These are phyloP conservation scores for Melanotaenia trifasciata DNA, from an alignment of 2,797 vertebrate genomes.

Conservation along the genomic window DNA sequence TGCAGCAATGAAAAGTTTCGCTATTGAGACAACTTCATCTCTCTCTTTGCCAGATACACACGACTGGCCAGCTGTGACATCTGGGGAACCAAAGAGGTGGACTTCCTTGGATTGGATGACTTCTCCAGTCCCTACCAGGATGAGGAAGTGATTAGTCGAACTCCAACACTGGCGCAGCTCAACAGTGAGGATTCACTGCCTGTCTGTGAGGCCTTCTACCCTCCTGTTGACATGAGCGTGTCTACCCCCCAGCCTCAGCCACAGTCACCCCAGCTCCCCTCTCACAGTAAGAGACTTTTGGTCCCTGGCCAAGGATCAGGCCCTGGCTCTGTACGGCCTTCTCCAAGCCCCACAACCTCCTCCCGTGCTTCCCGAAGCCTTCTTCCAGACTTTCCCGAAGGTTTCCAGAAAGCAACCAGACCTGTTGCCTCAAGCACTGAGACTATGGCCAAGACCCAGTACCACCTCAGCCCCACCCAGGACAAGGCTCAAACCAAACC, in stretches of 20 bases:
- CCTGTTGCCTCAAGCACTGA: constrained; percentile 91
- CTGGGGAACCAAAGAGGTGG: constrained; percentile 99
- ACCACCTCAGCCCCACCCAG: constrained; percentile 66
- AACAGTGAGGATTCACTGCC: constrained; percentile 98
- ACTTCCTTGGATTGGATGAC: constrained; percentile 96
- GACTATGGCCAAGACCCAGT: constrained; percentile 89
- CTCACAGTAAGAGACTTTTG: constrained; percentile 66
- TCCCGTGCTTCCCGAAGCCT: constrained; percentile 70
- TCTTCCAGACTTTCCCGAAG: constrained; percentile 87
- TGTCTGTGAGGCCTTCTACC: constrained; percentile 92
- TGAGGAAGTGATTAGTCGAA: constrained; percentile 96
- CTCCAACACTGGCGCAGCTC: constrained; percentile 96
- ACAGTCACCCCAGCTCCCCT: constrained; percentile 79
- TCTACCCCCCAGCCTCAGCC: constrained; percentile 76
- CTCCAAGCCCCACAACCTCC: constrained; percentile 69
- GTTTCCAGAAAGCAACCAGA: constrained; percentile 91
- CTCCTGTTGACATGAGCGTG: constrained; percentile 83
- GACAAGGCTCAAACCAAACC: constrained; percentile 61
- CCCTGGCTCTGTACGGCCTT: constrained; percentile 66
- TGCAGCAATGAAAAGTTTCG: background rate
- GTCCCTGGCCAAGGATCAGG: constrained; percentile 66
- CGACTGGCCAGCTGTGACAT: constrained; percentile 97
- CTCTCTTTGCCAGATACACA: constrained; percentile 84
- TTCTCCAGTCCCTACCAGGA: constrained; percentile 99
- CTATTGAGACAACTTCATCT: constrained; percentile 14